A percentile compares a stretch with the other conserved stretches of the same genome.
Evolutionary conservation across 2,113 vertebrate genomes (phyloP).

Genomic region (Raja brachyura): DNA sequence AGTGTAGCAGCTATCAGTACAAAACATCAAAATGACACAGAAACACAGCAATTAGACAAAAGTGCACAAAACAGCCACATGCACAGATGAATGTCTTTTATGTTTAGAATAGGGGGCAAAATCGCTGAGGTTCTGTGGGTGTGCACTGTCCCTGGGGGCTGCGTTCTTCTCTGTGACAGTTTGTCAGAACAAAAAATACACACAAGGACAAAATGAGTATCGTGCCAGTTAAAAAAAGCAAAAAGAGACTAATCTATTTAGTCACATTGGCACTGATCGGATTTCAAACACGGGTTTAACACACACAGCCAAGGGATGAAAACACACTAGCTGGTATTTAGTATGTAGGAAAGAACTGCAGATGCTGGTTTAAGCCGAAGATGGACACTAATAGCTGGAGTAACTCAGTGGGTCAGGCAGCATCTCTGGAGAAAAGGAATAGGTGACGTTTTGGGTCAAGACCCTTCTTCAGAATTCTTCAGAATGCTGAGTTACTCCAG

Average conservation of each 20-base stretch:
- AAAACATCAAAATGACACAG: constrained; percentile 57
- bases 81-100: constrained; percentile 57
- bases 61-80: constrained; percentile 29
- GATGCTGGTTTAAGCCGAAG: too few species aligned
- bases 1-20: constrained; percentile 83
- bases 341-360: too few species aligned
- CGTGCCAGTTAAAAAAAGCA: neutral
- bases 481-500: too few species aligned
- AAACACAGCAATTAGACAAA: constrained; percentile 59
- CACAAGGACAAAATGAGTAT: constrained; percentile 40
- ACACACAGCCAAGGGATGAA: neutral
- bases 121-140: neutral
- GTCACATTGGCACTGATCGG: too few species aligned
- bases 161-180: neutral
- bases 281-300: neutral
- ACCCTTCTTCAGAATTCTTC: too few species aligned
- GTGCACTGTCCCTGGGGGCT: neutral
- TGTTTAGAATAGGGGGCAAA: constrained; percentile 37
- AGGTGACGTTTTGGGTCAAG: too few species aligned
- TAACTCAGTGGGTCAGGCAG: too few species aligned
- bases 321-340: neutral
- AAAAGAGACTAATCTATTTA: neutral
- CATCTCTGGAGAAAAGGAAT: too few species aligned
- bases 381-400: too few species aligned
- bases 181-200: constrained; percentile 55